These are phyloP conservation scores for Embiotoca jacksoni DNA, from an alignment of 2,113 vertebrate genomes.

Conservation along the genomic window DNA sequence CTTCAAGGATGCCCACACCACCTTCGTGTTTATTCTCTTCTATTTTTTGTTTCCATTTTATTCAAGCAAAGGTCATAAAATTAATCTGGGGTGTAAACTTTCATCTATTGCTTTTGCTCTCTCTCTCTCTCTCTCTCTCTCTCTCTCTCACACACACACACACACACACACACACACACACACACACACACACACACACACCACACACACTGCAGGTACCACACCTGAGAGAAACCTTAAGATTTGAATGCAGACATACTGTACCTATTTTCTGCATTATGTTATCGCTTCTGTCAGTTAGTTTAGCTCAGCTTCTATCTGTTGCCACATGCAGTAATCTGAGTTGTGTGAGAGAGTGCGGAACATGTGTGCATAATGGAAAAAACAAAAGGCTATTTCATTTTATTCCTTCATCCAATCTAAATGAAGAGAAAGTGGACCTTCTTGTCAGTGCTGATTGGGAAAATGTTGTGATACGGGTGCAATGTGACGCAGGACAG, in stretches of 20 bases:
- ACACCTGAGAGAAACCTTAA: constrained; percentile 44
- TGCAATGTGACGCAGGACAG: constrained; percentile 58
- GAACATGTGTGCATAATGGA: neutral
- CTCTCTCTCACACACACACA: neutral
- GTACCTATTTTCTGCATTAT: constrained; percentile 28
- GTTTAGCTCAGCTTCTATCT: constrained; percentile 54
- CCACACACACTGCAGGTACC: constrained; percentile 13
- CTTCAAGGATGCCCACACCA: too few species aligned
- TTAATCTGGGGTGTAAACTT: neutral
- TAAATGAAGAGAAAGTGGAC: constrained; percentile 63
- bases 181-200: neutral
- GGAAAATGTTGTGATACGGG: constrained; percentile 55
- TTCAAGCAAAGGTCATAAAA: neutral
- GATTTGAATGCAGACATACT: constrained; percentile 18
- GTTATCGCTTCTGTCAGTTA: constrained; percentile 56
- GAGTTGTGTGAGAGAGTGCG: neutral
- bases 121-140: too few species aligned
- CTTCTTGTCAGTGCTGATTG: constrained; percentile 71
- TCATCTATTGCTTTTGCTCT: neutral
- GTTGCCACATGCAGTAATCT: constrained; percentile 32
- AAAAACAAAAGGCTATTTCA: constrained; percentile 44
- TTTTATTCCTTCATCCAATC: constrained; percentile 45
- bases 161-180: too few species aligned
- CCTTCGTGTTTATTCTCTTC: neutral
- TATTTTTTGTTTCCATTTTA: neutral